A percentile compares a stretch with the other conserved stretches of the same genome.
Evolutionary conservation across 2,113 vertebrate species (phyloP).

Genomic region (Anolis carolinensis): DNA sequence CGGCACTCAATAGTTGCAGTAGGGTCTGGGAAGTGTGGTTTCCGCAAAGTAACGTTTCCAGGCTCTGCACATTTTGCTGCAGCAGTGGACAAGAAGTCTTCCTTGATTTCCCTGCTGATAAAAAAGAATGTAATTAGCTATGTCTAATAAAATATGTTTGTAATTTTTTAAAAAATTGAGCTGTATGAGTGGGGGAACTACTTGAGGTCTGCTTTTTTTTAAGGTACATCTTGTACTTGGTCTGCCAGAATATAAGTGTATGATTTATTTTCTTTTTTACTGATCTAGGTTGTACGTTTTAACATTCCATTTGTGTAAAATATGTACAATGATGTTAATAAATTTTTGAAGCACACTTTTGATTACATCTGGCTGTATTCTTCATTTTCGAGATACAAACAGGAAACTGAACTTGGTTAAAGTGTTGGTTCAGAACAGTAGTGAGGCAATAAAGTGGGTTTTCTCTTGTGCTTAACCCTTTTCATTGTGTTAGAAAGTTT

Average conservation of each 20-base stretch:
- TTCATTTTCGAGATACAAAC: constrained; percentile 26
- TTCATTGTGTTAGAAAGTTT: not conserved
- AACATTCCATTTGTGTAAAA: constrained; percentile 78
- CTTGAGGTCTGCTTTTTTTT: constrained; percentile 39
- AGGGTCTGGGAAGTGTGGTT: not conserved
- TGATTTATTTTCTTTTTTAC: constrained; percentile 66
- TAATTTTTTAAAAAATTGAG: constrained; percentile 53
- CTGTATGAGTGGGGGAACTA: constrained; percentile 54
- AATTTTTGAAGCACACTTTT: constrained; percentile 74
- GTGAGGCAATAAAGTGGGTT: not conserved
- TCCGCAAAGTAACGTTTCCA: not conserved
- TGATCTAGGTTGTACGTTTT: constrained; percentile 70
- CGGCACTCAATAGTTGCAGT: not conserved
- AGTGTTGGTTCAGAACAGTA: not conserved
- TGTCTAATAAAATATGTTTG: constrained; percentile 58
- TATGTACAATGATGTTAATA: constrained; percentile 72
- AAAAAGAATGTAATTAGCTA: constrained; percentile 59
- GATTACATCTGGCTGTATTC: constrained; percentile 16
- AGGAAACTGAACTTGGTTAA: not conserved
- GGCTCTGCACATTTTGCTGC: not conserved
- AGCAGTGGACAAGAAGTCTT: constrained; percentile 49
- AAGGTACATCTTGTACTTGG: constrained; percentile 56
- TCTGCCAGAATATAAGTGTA: constrained; percentile 59
- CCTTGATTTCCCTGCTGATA: constrained; percentile 49
- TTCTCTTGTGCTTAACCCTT: not conserved